A percentile compares a stretch with the other conserved stretches of the same genome.
Conservation (phyloP, 2,113 vertebrate species). For the Ovis aries region DNA sequence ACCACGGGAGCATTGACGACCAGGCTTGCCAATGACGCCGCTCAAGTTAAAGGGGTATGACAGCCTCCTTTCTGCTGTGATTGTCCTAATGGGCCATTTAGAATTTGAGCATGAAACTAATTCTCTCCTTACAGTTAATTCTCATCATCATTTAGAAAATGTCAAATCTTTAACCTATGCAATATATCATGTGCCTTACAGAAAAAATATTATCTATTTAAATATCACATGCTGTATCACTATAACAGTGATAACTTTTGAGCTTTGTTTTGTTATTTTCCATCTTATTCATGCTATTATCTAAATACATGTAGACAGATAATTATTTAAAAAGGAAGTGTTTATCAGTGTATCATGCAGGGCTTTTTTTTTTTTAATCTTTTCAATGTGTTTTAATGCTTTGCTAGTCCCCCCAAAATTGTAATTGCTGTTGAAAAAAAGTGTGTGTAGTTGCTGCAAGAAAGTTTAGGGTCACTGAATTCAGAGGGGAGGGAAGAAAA, state of each 20-base stretch:
- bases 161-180: background rate
- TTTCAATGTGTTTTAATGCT: background rate
- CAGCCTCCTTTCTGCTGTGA: constrained; percentile 50
- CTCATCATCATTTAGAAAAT: background rate
- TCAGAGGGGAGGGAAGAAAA: background rate
- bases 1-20: constrained; percentile 92
- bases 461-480: background rate
- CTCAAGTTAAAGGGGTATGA: constrained; percentile 94
- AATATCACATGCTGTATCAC: background rate
- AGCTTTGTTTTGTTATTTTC: background rate
- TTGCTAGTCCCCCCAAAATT: background rate
- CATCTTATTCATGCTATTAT: background rate
- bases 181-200: background rate
- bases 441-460: background rate
- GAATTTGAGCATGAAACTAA: background rate
- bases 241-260: background rate
- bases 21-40: constrained; percentile 92
- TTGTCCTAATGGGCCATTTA: background rate
- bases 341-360: background rate
- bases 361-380: background rate
- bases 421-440: background rate
- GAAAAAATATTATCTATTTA: background rate
- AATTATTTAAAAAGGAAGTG: background rate
- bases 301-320: background rate
- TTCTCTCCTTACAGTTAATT: background rate